Percentiles rank a stretch among this genome's conserved stretches.
Conservation (phyloP, 2,113 vertebrate genomes). For the Corythornis cristatus region DNA sequence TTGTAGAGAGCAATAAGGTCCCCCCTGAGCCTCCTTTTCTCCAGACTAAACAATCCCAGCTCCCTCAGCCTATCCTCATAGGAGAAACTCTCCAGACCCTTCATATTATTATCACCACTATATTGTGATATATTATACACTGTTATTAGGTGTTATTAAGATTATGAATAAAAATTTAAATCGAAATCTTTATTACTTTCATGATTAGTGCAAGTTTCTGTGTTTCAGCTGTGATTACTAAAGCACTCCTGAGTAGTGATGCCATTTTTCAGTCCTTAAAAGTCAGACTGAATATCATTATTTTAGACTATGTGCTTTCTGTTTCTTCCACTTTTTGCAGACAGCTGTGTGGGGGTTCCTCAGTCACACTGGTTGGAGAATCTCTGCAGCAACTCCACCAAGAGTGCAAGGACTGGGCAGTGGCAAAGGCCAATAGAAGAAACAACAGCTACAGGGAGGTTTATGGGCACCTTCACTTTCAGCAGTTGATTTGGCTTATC, state of each 20-base stretch:
- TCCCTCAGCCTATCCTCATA: too few relatives aligned
- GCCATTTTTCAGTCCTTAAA: neutral
- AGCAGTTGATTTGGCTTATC: neutral
- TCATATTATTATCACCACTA: neutral
- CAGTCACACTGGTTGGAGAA: neutral
- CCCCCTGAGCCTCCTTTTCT: too few relatives aligned
- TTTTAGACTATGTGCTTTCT: neutral
- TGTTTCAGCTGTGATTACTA: neutral
- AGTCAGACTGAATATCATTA: neutral
- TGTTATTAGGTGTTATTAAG: neutral
- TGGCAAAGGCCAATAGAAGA: neutral
- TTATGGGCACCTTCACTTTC: neutral
- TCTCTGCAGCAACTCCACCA: neutral
- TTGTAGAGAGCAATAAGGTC: too few relatives aligned
- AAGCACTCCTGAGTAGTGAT: neutral
- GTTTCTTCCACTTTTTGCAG: neutral
- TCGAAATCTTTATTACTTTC: neutral
- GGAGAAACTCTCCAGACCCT: too few relatives aligned
- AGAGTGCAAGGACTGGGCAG: neutral
- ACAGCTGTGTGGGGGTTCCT: neutral
- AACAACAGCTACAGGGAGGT: neutral
- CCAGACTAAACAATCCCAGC: too few relatives aligned
- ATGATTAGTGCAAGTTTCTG: neutral
- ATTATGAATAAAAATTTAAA: neutral
- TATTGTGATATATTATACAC: neutral